Conservation (phyloP, 1,140 invertebrate genomes). For the Mizuhopecten yessoensis region DNA sequence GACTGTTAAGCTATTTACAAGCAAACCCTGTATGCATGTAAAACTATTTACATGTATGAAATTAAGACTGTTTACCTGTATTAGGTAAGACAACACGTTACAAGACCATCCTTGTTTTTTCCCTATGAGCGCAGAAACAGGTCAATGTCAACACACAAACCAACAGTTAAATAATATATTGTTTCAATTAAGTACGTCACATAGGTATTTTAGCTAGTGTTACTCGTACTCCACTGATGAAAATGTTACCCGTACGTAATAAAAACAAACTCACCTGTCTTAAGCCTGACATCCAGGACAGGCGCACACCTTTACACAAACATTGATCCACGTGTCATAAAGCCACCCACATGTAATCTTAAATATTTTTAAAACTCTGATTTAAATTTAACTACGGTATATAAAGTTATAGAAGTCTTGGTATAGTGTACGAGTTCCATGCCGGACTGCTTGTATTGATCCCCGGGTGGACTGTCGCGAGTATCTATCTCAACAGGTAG, state of each 20-base stretch:
- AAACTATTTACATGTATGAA: too few relatives aligned
- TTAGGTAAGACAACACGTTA: too few relatives aligned
- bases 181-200: too few relatives aligned
- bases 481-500: neutral
- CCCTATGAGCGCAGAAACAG: too few relatives aligned
- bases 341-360: neutral
- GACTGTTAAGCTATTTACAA: too few relatives aligned
- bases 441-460: neutral
- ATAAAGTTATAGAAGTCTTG: neutral
- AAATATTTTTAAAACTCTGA: neutral
- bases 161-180: too few relatives aligned
- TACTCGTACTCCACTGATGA: too few relatives aligned
- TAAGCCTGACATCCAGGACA: neutral
- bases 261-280: constrained; percentile 32
- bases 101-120: too few relatives aligned
- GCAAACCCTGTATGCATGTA: too few relatives aligned
- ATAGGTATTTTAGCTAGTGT: too few relatives aligned
- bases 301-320: neutral
- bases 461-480: neutral
- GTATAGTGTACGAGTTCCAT: neutral
- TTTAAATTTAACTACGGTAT: neutral
- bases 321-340: neutral
- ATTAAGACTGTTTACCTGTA: too few relatives aligned
- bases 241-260: neutral
- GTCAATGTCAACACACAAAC: too few relatives aligned